Base-by-base conservation (phyloP, 2,797 vertebrate genomes). In the Brachymystax lenok region DNA sequence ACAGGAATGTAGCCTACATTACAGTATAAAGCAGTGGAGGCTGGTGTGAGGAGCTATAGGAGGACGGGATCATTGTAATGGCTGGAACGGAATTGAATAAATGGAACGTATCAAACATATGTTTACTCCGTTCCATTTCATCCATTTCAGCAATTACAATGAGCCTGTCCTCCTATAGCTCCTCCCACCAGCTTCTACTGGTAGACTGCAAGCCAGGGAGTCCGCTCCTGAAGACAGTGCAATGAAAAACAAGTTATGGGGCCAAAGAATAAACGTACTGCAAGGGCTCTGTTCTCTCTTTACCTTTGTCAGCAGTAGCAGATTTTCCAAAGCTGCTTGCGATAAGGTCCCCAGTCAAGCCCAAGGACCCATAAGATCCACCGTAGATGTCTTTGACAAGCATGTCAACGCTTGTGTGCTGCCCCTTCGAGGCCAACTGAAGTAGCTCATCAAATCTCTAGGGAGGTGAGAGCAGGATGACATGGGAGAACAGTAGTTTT, bases 271-370 rank as follows among this genome's bases (percentile, higher is more conserved):
- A 17, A 30, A 56, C 16, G 19, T 56, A 17, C 40, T 52, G 21
- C 8, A 28, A 24, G 12, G 16, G 28, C 2, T 17, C 50, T 17
- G 24, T 1, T 14, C 52, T 13, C 70, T 74, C 4, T 35, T 87
- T 90, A 99, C 98, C 98, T 97, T 93, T 96, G 88, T 98, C 96
- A 13, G 96, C 90, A 0, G 96, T 98, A 54, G 98, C 96, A 10
- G 97, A 99, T 75, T 99, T 99, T 73, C 98, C 97, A 19, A 99
- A 99, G 89, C 98, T 99, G 91, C 98, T 99, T 0, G 98, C 98
- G 2, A 99, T 99, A 52, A 99, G 95, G 79, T 96, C 97, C 28
- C 98, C 98, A 0, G 97, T 98, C 69, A 99, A 88, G 33, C 98
- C 98, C 86, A 99, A 90, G 24, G 93, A 97, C 64, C 96, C 95